Evolutionary conservation across 2,113 vertebrate genomes (phyloP).

Genomic region (Hyla sarda): DNA sequence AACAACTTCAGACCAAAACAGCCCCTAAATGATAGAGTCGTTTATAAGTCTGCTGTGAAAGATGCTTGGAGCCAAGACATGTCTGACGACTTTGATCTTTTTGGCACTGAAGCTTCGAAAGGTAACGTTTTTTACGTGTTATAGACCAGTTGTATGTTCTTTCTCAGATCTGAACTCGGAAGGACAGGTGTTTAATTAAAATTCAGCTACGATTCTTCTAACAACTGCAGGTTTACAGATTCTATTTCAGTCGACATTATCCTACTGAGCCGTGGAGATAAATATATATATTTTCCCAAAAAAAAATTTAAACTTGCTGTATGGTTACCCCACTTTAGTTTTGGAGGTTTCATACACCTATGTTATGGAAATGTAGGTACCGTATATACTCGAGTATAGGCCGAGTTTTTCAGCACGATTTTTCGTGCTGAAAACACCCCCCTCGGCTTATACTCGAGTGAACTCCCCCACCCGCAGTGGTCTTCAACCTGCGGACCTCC

Average conservation of each 20-base stretch:
- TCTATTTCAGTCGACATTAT: background rate
- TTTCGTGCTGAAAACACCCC: too few species aligned
- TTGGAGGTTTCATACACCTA: too few species aligned
- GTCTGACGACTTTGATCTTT: constrained; percentile 80
- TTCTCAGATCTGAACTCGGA: background rate
- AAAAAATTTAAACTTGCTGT: background rate
- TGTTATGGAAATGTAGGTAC: too few species aligned
- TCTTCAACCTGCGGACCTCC: too few species aligned
- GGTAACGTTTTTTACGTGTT: constrained; percentile 71
- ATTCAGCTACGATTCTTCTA: background rate
- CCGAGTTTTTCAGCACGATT: too few species aligned
- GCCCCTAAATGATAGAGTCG: constrained; percentile 81
- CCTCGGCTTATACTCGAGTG: too few species aligned
- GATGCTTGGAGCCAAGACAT: constrained; percentile 90
- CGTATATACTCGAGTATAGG: too few species aligned
- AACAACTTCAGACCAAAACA: constrained; percentile 95
- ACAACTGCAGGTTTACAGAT: background rate
- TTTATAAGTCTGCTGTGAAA: constrained; percentile 91
- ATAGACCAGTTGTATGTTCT: background rate
- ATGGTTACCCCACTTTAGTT: background rate
- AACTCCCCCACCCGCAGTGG: too few species aligned
- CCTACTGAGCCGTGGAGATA: background rate
- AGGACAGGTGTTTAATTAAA: constrained; percentile 36
- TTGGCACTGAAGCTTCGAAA: constrained; percentile 92
- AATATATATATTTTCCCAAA: background rate